These are phyloP conservation scores for Thecocarcelia acutangulata DNA, from an alignment of 2,888 invertebrate species.

Conservation along the genomic window DNA sequence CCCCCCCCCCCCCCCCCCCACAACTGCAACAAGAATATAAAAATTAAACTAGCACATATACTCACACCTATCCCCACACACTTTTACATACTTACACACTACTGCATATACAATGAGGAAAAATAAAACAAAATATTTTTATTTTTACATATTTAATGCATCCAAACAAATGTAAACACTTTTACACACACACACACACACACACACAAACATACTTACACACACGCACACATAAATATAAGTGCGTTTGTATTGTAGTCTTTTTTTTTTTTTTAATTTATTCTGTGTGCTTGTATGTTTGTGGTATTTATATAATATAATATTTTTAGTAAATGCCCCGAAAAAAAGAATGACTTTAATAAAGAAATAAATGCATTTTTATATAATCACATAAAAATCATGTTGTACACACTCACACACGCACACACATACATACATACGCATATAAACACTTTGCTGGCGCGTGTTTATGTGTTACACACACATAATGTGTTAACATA, in stretches of 20 bases:
- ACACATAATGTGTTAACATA: conserved; percentile 66
- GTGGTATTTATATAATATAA: conserved; percentile 54
- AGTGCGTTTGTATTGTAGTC: not conserved
- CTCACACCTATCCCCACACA: no score
- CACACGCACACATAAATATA: not conserved
- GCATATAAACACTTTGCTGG: conserved; percentile 1
- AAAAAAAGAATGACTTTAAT: conserved; percentile 55
- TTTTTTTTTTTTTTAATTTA: not conserved
- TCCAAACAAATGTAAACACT: not conserved
- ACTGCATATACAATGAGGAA: conserved; percentile 6
- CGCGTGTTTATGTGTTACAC: conserved; percentile 26
- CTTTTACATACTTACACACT: not conserved
- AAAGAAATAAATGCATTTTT: conserved; percentile 55
- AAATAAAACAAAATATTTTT: conserved; percentile 3
- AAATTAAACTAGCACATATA: not conserved
- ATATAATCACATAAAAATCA: conserved; percentile 58
- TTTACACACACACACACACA: not conserved
- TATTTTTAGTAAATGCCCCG: conserved; percentile 63
- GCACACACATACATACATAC: not conserved
- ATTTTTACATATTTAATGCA: conserved; percentile 26
- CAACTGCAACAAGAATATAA: no score
- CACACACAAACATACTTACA: not conserved
- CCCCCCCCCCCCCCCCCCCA: not conserved
- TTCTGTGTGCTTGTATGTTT: conserved; percentile 17
- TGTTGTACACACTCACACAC: conserved; percentile 55